Evolutionary conservation across 2,797 vertebrate species (phyloP), one percentile per base, ranked within the genome.

Genomic region (Furcifer pardalis): DNA sequence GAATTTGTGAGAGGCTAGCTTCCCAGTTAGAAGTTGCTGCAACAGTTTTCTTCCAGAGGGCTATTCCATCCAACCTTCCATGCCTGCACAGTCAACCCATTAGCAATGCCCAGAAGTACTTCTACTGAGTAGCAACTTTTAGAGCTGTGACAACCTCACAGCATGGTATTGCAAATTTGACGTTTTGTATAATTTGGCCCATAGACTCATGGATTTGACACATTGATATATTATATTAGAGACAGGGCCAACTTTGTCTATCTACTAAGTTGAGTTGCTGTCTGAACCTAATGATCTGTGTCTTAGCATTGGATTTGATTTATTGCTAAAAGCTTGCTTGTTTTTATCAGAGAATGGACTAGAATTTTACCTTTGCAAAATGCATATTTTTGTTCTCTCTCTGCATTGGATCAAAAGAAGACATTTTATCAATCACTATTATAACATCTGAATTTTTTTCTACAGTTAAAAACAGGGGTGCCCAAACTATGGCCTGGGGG

Each of bases 391-490:
- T 82, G 52, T 46, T 7, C 40, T 60, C n/a, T 71, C 42, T 1
- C 0, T n/a, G 12, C 49, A 79, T 73, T 42, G 21, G 72, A 68
- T 37, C 59, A 78, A 75, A 90, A 76, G 65, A 56, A 69, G 60
- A 49, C 13, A 19, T 69, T 84, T 92, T 44, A 30, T 86, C 73
- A 49, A 30, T 35, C 83, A 42, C 81, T 13, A 2, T 82, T 86
- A 42, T 9, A 52, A n/a, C 62, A 13, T 44, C 63, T 85, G 62
- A 66, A 68, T 79, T 30, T 19, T 1, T 74, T 59, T 65, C 19
- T 46, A 46, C 82, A 25, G 85, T 79, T 86, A 27, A 81, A 88
- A 89, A 89, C 46, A n/a, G n/a, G n/a, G n/a, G n/a, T n/a, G n/a
- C n/a, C n/a, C n/a, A n/a, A n/a, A n/a, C n/a, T n/a, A n/a, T n/a